These are phyloP conservation scores for Leptatherina wallacei DNA, from an alignment of 2,797 vertebrate species.

Conservation along the genomic window DNA sequence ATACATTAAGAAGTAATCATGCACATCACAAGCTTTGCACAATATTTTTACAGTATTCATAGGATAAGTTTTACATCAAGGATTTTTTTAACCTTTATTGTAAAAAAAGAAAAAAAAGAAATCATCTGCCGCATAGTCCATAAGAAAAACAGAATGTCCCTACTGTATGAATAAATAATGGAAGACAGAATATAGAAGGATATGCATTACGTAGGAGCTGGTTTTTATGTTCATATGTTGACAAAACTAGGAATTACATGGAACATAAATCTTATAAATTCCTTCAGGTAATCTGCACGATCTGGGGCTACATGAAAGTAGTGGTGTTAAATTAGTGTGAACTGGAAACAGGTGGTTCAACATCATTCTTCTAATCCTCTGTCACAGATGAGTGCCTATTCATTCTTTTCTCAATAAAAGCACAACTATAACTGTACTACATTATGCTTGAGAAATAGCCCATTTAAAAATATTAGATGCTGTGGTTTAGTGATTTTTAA, in stretches of 20 bases:
- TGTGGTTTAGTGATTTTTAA: not conserved
- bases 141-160: not conserved
- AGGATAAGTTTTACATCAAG: not conserved
- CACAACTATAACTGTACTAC: not conserved
- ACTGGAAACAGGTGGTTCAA: not conserved
- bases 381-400: not conserved
- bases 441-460: not conserved
- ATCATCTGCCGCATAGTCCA: not conserved
- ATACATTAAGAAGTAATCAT: not conserved
- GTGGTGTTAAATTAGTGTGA: not conserved
- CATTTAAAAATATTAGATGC: not conserved
- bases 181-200: not conserved
- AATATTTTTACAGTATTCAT: not conserved
- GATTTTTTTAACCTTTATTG: not conserved
- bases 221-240: not conserved
- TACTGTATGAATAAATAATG: not conserved
- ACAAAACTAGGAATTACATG: not conserved
- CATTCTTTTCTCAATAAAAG: not conserved
- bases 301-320: not conserved
- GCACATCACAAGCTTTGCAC: not conserved
- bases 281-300: not conserved
- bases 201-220: no score
- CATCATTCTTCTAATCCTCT: no score
- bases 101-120: not conserved
- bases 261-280: not conserved